A percentile compares a stretch with the other conserved stretches of the same genome.
Conservation (phyloP, 2,113 vertebrate species). For the Gallinago paraguaiae region DNA sequence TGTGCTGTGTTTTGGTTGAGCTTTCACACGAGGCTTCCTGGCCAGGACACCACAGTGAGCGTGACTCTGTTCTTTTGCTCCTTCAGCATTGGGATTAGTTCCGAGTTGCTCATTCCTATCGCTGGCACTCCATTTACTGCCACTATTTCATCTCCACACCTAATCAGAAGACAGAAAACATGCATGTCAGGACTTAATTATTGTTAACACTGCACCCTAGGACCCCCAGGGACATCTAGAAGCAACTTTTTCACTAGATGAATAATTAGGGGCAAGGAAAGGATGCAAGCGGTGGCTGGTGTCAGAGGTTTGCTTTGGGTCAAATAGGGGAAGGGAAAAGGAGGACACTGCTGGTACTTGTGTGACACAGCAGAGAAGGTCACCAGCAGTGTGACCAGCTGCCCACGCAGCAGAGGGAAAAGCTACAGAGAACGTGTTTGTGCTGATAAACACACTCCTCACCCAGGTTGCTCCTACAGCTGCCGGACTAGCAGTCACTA, state of each 20-base stretch:
- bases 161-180: constrained; percentile 28
- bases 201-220: no score
- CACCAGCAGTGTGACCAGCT: not conserved
- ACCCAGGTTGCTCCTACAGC: not conserved
- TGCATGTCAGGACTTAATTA: not conserved
- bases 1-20: fast-evolving
- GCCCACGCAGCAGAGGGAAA: not conserved
- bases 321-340: not conserved
- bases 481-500: not conserved
- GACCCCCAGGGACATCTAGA: not conserved
- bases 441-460: not conserved
- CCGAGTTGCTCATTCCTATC: constrained; percentile 89
- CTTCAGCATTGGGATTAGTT: constrained; percentile 91
- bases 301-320: not conserved
- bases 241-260: not conserved
- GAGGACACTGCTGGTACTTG: not conserved
- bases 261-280: not conserved
- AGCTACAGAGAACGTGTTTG: not conserved
- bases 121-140: constrained; percentile 90
- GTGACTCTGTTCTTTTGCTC: constrained; percentile 91
- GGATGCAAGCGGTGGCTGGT: not conserved
- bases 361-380: not conserved
- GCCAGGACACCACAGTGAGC: constrained; percentile 92
- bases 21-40: constrained; percentile 84
- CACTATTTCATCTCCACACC: constrained; percentile 93